These are phyloP conservation scores for Perodicticus potto DNA, from an alignment of 2,797 vertebrate species.

Conservation along the genomic window DNA sequence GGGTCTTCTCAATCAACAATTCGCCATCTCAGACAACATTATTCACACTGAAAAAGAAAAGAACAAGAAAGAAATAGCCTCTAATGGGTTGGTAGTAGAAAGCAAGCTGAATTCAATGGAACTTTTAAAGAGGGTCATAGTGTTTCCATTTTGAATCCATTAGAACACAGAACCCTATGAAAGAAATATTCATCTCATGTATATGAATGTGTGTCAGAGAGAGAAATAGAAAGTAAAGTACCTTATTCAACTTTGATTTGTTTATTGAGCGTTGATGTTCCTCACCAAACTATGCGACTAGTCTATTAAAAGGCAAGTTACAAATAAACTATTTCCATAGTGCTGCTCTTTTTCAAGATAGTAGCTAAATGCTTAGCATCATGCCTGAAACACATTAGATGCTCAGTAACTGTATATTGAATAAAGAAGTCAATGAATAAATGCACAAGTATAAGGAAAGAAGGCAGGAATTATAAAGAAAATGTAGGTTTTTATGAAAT, in stretches of 20 bases:
- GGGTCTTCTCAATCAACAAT: not conserved
- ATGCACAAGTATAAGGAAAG: not conserved
- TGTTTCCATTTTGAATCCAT: not conserved
- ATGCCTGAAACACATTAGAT: not conserved
- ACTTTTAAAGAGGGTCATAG: not conserved
- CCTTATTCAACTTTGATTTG: not conserved
- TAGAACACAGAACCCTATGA: not conserved
- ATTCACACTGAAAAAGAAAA: not conserved
- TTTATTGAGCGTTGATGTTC: not conserved
- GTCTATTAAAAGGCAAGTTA: not conserved
- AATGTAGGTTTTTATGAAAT: not conserved
- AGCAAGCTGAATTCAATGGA: not conserved
- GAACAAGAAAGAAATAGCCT: not conserved
- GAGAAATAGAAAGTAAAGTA: not conserved
- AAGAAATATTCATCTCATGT: not conserved
- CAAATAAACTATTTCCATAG: not conserved
- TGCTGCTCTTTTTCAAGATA: not conserved
- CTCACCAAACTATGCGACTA: not conserved
- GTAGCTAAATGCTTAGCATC: not conserved
- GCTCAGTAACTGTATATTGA: not conserved
- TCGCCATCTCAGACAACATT: not conserved
- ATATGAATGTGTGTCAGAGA: not conserved
- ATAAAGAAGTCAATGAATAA: not conserved
- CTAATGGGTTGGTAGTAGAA: not conserved
- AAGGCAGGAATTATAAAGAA: not conserved